A percentile compares a stretch with the other conserved stretches of the same genome.
Evolutionary conservation across 2,888 invertebrate species (phyloP).

Genomic region (Aspidapion aeneum): DNA sequence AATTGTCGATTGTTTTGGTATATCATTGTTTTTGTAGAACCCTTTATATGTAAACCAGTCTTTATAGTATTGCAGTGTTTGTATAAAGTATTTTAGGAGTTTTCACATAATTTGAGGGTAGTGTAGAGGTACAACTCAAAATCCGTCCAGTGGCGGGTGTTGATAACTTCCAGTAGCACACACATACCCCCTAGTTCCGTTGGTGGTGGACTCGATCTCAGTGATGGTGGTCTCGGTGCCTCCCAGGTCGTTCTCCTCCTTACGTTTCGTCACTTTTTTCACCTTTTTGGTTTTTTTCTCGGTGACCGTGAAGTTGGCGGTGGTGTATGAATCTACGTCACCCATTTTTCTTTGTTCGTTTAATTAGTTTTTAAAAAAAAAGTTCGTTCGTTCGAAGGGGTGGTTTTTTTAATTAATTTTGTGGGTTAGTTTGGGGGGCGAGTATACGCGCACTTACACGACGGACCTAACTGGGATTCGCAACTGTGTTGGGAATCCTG

Average conservation of each 20-base stretch:
- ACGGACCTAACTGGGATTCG: slow-evolving; percentile 31
- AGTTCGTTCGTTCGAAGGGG: neutral
- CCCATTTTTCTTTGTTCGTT: slow-evolving; percentile 58
- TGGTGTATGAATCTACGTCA: slow-evolving; percentile 84
- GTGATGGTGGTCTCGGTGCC: slow-evolving; percentile 75
- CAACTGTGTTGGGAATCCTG: slow-evolving; percentile 38
- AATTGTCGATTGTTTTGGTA: too few species aligned
- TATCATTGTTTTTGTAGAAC: too few species aligned
- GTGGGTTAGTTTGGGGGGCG: neutral
- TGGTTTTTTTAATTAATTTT: slow-evolving; percentile 1
- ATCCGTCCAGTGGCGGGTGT: neutral
- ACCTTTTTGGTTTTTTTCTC: slow-evolving; percentile 85
- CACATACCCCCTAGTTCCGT: slow-evolving; percentile 75
- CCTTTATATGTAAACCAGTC: too few species aligned
- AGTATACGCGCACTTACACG: slow-evolving; percentile 4
- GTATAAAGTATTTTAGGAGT: too few species aligned
- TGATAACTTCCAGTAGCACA: neutral
- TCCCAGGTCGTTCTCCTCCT: slow-evolving; percentile 71
- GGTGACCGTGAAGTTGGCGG: slow-evolving; percentile 69
- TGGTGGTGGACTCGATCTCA: slow-evolving; percentile 68
- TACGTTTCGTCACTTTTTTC: slow-evolving; percentile 84
- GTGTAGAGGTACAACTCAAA: neutral
- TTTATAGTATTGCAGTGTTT: too few species aligned
- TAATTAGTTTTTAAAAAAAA: slow-evolving; percentile 1
- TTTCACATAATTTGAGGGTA: too few species aligned